These are phyloP conservation scores for Apis cerana DNA, from an alignment of 1,140 invertebrate species.

Conservation along the genomic window DNA sequence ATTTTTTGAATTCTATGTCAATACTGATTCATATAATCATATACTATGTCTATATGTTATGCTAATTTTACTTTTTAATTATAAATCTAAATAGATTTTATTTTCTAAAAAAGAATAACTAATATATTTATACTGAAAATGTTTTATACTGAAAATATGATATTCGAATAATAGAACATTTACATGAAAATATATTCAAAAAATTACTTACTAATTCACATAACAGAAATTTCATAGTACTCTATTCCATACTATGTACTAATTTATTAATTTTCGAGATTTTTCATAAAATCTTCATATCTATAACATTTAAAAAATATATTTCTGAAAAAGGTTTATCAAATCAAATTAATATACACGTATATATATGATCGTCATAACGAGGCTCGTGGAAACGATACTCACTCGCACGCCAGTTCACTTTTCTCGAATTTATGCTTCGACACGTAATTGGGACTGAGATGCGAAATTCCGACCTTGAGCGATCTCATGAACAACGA, in stretches of 20 bases:
- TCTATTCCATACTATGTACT: neutral
- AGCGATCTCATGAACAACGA: neutral
- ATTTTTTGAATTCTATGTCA: too few relatives aligned
- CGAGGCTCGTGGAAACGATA: neutral
- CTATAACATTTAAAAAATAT: neutral
- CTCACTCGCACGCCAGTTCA: conserved; percentile 22
- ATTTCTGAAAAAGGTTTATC: neutral
- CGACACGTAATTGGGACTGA: conserved; percentile 56
- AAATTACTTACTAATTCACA: too few relatives aligned
- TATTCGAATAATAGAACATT: too few relatives aligned
- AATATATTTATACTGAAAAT: too few relatives aligned
- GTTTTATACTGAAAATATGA: too few relatives aligned
- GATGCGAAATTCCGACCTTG: conserved; percentile 51
- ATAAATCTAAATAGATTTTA: too few relatives aligned
- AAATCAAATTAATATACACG: neutral
- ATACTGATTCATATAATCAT: too few relatives aligned
- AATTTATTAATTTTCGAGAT: neutral
- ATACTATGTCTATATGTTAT: too few relatives aligned
- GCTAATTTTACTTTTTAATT: too few relatives aligned
- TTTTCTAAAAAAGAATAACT: too few relatives aligned
- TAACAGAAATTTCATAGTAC: neutral
- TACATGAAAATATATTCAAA: too few relatives aligned
- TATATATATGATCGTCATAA: neutral
- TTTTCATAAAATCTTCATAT: neutral
- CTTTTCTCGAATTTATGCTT: conserved; percentile 53